Evolutionary conservation across 2,113 vertebrate genomes (phyloP).

Genomic region (Erpornis zantholeuca): DNA sequence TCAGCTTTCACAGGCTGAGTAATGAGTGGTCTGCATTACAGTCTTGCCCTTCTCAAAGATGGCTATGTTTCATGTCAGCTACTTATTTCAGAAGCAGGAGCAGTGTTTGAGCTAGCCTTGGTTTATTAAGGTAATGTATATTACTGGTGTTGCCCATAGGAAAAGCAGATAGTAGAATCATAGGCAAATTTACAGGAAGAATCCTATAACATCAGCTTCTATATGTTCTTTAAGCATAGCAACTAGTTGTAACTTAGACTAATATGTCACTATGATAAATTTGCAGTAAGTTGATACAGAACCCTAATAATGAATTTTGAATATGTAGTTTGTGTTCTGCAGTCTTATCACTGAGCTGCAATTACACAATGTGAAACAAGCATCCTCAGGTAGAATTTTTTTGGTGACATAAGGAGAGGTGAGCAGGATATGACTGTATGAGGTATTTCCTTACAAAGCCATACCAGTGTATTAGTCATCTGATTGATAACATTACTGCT

Average conservation of each 20-base stretch:
- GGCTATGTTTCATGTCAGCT: background rate
- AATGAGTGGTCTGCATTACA: background rate
- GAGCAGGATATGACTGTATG: background rate
- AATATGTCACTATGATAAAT: background rate
- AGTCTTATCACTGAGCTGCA: background rate
- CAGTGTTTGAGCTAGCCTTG: background rate
- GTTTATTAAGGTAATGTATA: background rate
- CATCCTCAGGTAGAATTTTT: background rate
- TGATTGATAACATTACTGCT: background rate
- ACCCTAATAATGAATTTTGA: background rate
- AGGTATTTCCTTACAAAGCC: background rate
- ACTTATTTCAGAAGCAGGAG: background rate
- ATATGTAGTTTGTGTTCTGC: background rate
- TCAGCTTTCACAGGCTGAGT: background rate
- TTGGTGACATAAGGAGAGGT: background rate
- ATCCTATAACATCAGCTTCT: background rate
- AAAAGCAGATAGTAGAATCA: background rate
- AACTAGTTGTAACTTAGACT: background rate
- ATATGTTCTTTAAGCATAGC: background rate
- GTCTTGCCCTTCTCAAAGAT: background rate
- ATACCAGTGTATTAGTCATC: background rate
- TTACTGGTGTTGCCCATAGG: background rate
- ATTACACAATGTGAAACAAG: background rate
- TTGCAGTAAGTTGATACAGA: background rate
- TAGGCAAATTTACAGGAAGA: background rate